These are phyloP conservation scores for Tribolium castaneum DNA, from an alignment of 1,140 invertebrate genomes.

Conservation along the genomic window DNA sequence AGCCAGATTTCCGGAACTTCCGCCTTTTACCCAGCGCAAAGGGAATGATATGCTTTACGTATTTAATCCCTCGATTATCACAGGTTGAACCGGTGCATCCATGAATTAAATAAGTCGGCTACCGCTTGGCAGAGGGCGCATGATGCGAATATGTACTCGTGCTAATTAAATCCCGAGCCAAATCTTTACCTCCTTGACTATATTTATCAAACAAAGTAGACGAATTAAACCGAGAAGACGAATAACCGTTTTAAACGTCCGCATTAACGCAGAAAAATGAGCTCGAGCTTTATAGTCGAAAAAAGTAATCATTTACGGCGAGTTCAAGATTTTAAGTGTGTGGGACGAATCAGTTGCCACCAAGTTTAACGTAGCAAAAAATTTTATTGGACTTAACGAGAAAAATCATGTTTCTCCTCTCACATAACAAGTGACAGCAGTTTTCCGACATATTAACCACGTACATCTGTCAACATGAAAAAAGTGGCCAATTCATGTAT, in stretches of 20 bases:
- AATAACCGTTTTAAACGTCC: conserved; percentile 11
- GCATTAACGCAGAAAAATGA: conserved; percentile 35
- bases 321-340: neutral
- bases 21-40: conserved; percentile 17
- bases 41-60: conserved; percentile 15
- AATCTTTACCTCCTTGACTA: neutral
- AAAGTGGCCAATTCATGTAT: conserved; percentile 58
- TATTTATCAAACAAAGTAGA: neutral
- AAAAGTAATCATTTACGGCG: neutral
- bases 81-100: neutral
- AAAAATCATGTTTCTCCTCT: conserved; percentile 52
- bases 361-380: conserved; percentile 51
- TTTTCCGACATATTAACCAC: conserved; percentile 61
- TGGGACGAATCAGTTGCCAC: neutral
- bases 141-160: neutral
- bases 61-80: conserved; percentile 9
- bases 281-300: conserved; percentile 29
- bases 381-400: conserved; percentile 53
- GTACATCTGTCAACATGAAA: conserved; percentile 60
- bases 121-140: conserved; percentile 12
- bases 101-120: conserved; percentile 6
- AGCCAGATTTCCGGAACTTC: neutral
- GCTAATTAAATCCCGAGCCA: conserved; percentile 2
- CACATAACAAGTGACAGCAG: conserved; percentile 58
- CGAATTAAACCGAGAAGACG: conserved; percentile 13